Evolutionary conservation across 2,888 invertebrate genomes (phyloP).

Genomic region (Psylliodes chrysocephalus): DNA sequence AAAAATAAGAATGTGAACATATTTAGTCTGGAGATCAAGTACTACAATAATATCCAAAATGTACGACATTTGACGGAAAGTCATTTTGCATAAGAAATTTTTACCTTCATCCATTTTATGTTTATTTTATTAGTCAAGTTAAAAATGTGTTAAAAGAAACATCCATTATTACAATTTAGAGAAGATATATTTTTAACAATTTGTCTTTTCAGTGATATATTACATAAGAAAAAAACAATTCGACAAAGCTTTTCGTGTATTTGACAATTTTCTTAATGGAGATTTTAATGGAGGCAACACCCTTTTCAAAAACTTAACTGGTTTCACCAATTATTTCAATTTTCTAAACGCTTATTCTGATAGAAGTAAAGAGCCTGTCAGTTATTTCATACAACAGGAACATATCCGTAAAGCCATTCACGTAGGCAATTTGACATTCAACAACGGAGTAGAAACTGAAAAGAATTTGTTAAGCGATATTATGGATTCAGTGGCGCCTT

Average conservation of each 20-base stretch:
- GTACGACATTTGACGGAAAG: too few species aligned
- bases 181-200: too few species aligned
- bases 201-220: too few species aligned
- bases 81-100: too few species aligned
- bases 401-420: constrained; percentile 79
- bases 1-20: too few species aligned
- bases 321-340: constrained; percentile 80
- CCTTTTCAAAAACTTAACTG: constrained; percentile 77
- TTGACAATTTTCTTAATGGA: constrained; percentile 77
- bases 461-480: constrained; percentile 43
- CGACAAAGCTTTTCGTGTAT: constrained; percentile 76
- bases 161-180: too few species aligned
- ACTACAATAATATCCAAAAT: too few species aligned
- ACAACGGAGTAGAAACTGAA: constrained; percentile 40
- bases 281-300: constrained; percentile 70
- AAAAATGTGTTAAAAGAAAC: too few species aligned
- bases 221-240: constrained; percentile 74
- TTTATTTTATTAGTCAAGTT: too few species aligned
- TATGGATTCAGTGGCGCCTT: constrained; percentile 47
- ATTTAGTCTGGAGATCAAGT: too few species aligned
- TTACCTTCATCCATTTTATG: too few species aligned
- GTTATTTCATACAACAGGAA: constrained; percentile 65
- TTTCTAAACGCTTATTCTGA: constrained; percentile 70
- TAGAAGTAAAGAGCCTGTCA: constrained; percentile 46
- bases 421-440: constrained; percentile 74